phyloP scores from a whole-genome alignment of 2,888 invertebrate species.

The Brachylomia viminalis region DNA sequence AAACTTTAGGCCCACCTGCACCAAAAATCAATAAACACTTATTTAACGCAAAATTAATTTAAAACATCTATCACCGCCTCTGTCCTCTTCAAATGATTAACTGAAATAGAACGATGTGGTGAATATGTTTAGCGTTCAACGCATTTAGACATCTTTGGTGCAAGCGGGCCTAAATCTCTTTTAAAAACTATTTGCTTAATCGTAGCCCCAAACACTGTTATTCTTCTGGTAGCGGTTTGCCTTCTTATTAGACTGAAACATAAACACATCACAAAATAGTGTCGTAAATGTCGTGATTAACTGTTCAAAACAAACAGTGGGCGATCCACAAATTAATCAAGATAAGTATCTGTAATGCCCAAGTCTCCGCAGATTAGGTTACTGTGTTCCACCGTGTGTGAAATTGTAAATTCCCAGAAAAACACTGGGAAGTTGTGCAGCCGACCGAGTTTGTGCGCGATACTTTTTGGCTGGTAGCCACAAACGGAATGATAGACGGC shows the following conservation, averaged over 20 bases:
- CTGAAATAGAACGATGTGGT: not conserved
- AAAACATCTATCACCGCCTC: not conserved
- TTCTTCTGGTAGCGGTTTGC: not conserved
- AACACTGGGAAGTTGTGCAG: constrained; percentile 30
- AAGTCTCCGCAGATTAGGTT: constrained; percentile 42
- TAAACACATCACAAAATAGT: constrained; percentile 11
- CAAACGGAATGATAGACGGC: constrained; percentile 53
- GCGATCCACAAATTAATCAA: constrained; percentile 53
- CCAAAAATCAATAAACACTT: too few species aligned
- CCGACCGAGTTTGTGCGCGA: constrained; percentile 23
- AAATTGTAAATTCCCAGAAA: constrained; percentile 63
- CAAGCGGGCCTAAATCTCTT: not conserved
- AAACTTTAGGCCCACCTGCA: too few species aligned
- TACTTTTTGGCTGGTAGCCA: constrained; percentile 58
- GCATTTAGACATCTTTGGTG: not conserved
- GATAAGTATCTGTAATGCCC: constrained; percentile 46
- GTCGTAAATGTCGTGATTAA: constrained; percentile 35
- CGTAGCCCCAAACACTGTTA: not conserved
- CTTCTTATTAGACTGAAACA: not conserved
- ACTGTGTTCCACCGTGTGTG: constrained; percentile 41
- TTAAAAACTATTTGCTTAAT: not conserved
- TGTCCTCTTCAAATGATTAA: not conserved
- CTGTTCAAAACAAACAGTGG: constrained; percentile 11
- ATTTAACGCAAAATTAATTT: not conserved
- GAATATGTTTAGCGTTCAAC: not conserved